These are phyloP conservation scores for Ruditapes philippinarum DNA, from an alignment of 1,140 invertebrate species.

Conservation along the genomic window DNA sequence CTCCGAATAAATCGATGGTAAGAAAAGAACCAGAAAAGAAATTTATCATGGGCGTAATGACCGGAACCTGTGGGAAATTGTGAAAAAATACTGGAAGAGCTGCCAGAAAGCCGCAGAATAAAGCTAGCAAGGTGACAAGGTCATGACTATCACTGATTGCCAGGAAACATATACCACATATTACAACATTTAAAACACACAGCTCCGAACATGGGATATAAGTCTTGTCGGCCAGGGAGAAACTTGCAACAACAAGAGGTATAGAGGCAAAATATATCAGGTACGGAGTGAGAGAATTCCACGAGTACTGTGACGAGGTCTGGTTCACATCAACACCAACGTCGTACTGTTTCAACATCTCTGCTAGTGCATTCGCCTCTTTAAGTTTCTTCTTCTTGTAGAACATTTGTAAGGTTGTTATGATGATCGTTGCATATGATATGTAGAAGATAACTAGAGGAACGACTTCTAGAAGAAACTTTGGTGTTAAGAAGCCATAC, in stretches of 20 bases:
- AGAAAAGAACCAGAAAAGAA: conserved; percentile 76
- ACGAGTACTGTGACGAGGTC: conserved; percentile 93
- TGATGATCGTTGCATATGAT: conserved; percentile 91
- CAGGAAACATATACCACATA: conserved; percentile 92
- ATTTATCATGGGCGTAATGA: conserved; percentile 71
- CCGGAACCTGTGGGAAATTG: conserved; percentile 83
- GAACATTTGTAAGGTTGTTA: conserved; percentile 93
- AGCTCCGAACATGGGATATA: conserved; percentile 95
- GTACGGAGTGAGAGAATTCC: conserved; percentile 93
- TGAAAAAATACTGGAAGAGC: conserved; percentile 95
- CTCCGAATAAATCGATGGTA: conserved; percentile 73
- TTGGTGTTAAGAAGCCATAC: conserved; percentile 90
- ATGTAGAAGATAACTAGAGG: conserved; percentile 91
- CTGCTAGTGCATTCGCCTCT: conserved; percentile 76
- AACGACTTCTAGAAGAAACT: conserved; percentile 90
- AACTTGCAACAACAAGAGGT: conserved; percentile 91
- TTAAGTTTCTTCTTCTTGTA: conserved; percentile 82
- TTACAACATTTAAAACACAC: conserved; percentile 91
- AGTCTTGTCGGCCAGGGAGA: conserved; percentile 92
- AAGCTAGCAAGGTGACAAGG: conserved; percentile 91
- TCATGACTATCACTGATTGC: conserved; percentile 91
- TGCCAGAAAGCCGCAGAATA: conserved; percentile 92
- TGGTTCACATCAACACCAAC: conserved; percentile 89
- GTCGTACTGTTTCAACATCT: conserved; percentile 80
- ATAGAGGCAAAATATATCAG: conserved; percentile 92